Conservation (phyloP, 2,113 vertebrate species). For the Pitta sordida region DNA sequence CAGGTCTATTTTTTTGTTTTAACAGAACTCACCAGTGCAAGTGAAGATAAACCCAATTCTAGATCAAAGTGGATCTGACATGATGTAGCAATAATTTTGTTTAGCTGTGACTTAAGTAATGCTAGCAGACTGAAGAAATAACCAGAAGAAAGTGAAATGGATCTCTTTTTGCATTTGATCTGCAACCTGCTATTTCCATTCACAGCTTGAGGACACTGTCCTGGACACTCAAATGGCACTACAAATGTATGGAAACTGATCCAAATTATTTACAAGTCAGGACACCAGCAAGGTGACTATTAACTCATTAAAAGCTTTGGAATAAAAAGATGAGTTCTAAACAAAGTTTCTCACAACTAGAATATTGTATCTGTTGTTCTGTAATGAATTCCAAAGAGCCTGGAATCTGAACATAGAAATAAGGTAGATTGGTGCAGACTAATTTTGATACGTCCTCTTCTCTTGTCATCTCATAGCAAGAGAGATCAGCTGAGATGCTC, state of each 20-base stretch:
- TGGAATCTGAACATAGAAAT: background rate
- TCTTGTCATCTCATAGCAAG: background rate
- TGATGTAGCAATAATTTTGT: background rate
- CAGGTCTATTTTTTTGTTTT: background rate
- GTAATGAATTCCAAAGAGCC: background rate
- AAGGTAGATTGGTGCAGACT: background rate
- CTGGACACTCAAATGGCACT: background rate
- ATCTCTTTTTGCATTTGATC: background rate
- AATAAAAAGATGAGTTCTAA: background rate
- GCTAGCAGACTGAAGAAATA: background rate
- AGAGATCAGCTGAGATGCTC: background rate
- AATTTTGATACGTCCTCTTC: background rate
- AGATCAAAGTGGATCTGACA: background rate
- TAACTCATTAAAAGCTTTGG: background rate
- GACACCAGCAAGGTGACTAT: background rate
- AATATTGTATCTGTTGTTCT: background rate
- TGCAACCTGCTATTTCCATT: background rate
- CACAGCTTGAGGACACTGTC: background rate
- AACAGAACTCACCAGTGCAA: background rate
- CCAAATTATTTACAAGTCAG: background rate
- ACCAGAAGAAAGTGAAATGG: background rate
- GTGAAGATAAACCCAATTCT: background rate
- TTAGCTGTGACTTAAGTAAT: background rate
- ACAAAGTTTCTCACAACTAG: background rate
- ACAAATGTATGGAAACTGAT: background rate